Base-by-base conservation (phyloP, 1,140 invertebrate genomes). In the Ips typographus region DNA sequence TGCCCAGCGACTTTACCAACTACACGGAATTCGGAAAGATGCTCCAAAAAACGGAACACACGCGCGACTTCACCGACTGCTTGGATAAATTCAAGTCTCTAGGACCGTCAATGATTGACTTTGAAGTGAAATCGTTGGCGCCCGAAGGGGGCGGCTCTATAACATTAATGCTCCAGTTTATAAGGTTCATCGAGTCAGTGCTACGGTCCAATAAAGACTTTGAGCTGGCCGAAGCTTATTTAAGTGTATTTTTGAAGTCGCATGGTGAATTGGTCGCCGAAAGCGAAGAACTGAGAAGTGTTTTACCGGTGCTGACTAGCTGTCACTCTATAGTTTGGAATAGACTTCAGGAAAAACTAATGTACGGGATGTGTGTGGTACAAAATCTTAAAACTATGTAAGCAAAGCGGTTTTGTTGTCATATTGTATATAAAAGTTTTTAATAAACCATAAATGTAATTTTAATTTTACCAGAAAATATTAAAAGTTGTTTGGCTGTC, bases 221-320 rank as follows among this genome's bases (percentile, higher is more conserved):
- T 83, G 96, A 99, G 84, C 80, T 98, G n/a, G 88, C 89, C 0
- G 92, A 98, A 79, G 89, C 94, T 1, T 98, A 96, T 83, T 83
- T 98, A n/a, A 89, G 87, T 58, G 83, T 98, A 22, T 98, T 97
- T 83, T 79, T 99, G 6, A 96, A 97, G 82, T 86, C 89, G 40
- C 94, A 98, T 78, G 88, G 89, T 1, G 84, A 86, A 53, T 77
- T 80, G 7, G 83, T 95, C 44, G 82, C 86, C 0, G 78, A 85
- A 57, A 85, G 86, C 8, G 74, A 82, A 22, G 80, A 84, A 7
- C 78, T 95, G 42, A 79, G 83, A 6, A 76, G 85, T 55, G 82
- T 83, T 42, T 76, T 94, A 43, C 78, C 83, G n/a, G 80, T 82
- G 36, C 77, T 95, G 1, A 83, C 87, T 61, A 81, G 83, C 47